Conservation (phyloP, 1,140 invertebrate genomes). For the Drosophila pandora region DNA sequence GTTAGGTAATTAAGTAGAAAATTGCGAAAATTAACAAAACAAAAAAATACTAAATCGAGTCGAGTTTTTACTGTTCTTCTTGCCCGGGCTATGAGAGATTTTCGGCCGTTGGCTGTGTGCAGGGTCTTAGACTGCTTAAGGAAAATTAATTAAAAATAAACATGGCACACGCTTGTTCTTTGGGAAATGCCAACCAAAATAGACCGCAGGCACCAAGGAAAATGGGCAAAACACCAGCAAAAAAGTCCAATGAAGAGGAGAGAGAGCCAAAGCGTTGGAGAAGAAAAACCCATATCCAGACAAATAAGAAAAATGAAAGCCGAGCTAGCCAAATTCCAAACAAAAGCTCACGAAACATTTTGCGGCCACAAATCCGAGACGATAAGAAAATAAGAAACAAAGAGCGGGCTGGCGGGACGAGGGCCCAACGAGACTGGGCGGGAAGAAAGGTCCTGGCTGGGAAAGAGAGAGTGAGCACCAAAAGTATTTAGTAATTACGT, state of each 20-base stretch:
- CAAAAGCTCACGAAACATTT: constrained; percentile 77
- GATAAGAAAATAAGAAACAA: constrained; percentile 79
- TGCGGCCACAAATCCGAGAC: constrained; percentile 79
- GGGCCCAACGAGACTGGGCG: constrained; percentile 22
- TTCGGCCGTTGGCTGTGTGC: constrained; percentile 30
- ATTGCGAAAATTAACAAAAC: constrained; percentile 76
- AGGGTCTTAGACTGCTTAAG: constrained; percentile 75
- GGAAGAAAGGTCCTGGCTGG: constrained; percentile 18
- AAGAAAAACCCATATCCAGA: constrained; percentile 60
- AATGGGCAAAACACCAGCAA: constrained; percentile 1
- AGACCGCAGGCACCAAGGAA: constrained; percentile 58
- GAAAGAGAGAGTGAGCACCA: constrained; percentile 51
- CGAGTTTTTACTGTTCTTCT: not conserved
- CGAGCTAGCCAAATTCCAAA: constrained; percentile 72
- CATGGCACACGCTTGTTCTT: constrained; percentile 79
- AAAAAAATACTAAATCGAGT: constrained; percentile 21
- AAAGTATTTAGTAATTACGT: constrained; percentile 82
- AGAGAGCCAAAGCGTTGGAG: constrained; percentile 13
- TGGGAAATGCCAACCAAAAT: constrained; percentile 74
- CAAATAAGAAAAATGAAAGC: constrained; percentile 77
- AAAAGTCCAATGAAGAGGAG: constrained; percentile 5
- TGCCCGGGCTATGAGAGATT: constrained; percentile 12
- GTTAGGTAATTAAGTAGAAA: constrained; percentile 78
- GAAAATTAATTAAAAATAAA: constrained; percentile 83
- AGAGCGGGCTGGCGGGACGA: constrained; percentile 13